Base-by-base conservation (phyloP, 2,797 vertebrate species). In the Iguana delicatissima region DNA sequence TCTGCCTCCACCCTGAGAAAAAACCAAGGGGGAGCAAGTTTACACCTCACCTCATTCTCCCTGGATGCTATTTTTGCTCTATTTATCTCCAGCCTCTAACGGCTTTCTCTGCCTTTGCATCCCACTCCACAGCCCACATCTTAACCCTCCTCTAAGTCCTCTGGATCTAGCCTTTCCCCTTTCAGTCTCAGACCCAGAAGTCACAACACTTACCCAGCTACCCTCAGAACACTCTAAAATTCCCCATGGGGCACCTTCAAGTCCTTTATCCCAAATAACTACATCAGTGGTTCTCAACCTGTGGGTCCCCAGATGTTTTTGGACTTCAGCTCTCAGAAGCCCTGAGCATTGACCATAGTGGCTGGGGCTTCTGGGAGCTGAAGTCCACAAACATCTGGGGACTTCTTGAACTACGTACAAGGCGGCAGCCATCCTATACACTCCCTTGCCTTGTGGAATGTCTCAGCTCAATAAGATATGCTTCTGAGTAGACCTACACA, bases 11-110 rank as follows among this genome's bases (percentile, higher is more conserved):
- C 42, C 77, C 18, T 24, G 6, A 9, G 18, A n/a, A 12, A 13
- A n/a, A 20, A 8, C 29, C 46, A 50, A 67, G 22, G 5, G 26
- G 57, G 18, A 12, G 55, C n/a, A 55, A 79, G 20, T 38, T 80
- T 42, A 72, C 29, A 32, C 14, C 13, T 73, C 81, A 9, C 82
- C 82, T 24, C 91, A 42, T 42, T 91, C 95, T 96, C 94, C 95
- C 96, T 32, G 95, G 86, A 85, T 96, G 96, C 93, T 96, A 94
- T 42, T 95, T 96, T 10, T 12, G 12, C 24, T 16, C 29, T 16
- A 22, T 18, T 5, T n/a, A 1, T 32, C 20, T 24, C 24, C 35
- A 38, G 14, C 0, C 52, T 38, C 77, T 6, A 52, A 52, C 4
- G 1, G 9, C 1, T 6, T 46, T 6, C 16, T 52, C 3, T 0